A percentile compares a stretch with the other conserved stretches of the same genome.
Evolutionary conservation across 2,888 invertebrate species (phyloP).

Genomic region (Alentia gelatinosa): DNA sequence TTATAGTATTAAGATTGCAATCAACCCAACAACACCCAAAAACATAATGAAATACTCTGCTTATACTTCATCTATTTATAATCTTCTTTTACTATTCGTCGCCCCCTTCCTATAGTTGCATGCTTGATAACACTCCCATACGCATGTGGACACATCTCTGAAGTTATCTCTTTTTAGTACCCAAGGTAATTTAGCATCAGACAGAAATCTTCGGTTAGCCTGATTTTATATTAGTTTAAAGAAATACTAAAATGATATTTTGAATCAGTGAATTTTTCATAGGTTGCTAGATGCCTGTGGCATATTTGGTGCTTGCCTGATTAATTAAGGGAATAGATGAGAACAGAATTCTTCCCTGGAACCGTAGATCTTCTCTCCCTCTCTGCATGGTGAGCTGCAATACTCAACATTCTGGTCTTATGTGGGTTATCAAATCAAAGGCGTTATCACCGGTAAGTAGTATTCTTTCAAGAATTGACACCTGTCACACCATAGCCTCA

Average conservation of each 20-base stretch:
- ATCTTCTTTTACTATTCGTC: not conserved
- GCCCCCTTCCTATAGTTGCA: not conserved
- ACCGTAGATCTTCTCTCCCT: not conserved
- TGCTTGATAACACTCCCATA: not conserved
- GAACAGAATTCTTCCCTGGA: not conserved
- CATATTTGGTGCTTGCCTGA: constrained; percentile 50
- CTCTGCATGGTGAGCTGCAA: not conserved
- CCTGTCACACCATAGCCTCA: not conserved
- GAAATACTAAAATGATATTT: not conserved
- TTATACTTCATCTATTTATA: too few relatives aligned
- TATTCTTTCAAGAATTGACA: not conserved
- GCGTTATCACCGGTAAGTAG: constrained; percentile 19
- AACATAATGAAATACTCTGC: too few relatives aligned
- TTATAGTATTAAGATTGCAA: not conserved
- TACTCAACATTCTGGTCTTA: constrained; percentile 12
- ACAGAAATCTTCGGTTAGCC: not conserved
- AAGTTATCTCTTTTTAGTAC: not conserved
- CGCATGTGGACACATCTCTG: not conserved
- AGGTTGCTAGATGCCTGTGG: constrained; percentile 49
- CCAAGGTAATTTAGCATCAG: not conserved
- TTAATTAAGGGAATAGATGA: not conserved
- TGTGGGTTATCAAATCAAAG: constrained; percentile 26
- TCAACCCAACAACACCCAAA: not conserved
- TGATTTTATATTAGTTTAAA: not conserved
- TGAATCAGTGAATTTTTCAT: not conserved